A percentile compares a stretch with the other conserved stretches of the same genome.
phyloP scores from a whole-genome alignment of 1,140 invertebrate species.

The Trichonephila clavipes region DNA sequence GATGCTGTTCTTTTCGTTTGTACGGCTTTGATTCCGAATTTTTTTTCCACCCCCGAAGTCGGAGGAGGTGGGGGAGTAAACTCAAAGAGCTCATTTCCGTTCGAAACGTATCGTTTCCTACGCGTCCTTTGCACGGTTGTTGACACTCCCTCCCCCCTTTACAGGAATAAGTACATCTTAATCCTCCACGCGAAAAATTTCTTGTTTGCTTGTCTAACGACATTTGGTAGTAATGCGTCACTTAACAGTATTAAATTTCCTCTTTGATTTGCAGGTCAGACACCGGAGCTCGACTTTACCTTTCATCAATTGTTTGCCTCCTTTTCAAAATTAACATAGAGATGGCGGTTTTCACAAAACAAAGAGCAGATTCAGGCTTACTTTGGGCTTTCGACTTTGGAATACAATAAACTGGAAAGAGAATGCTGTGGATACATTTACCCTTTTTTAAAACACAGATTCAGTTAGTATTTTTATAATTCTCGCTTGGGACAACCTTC shows the following conservation, averaged over 20 bases:
- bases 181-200: conserved; percentile 31
- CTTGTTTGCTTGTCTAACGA: conserved; percentile 54
- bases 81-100: conserved; percentile 68
- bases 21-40: conserved; percentile 62
- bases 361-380: background rate
- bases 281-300: background rate
- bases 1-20: conserved; percentile 73
- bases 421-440: background rate
- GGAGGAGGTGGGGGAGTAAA: background rate
- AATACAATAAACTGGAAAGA: background rate
- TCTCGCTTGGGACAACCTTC: too few species aligned
- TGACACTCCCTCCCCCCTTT: conserved; percentile 1
- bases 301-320: background rate
- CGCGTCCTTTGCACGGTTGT: conserved; percentile 55
- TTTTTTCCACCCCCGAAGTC: background rate
- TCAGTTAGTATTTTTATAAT: too few species aligned
- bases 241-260: conserved; percentile 47
- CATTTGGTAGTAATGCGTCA: conserved; percentile 20
- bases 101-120: conserved; percentile 69
- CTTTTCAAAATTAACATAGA: background rate
- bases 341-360: background rate
- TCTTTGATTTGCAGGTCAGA: conserved; percentile 14
- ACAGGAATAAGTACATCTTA: conserved; percentile 21
- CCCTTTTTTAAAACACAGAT: background rate
- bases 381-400: background rate